phyloP scores from a whole-genome alignment of 2,888 invertebrate genomes.

The Odiellus spinosus region DNA sequence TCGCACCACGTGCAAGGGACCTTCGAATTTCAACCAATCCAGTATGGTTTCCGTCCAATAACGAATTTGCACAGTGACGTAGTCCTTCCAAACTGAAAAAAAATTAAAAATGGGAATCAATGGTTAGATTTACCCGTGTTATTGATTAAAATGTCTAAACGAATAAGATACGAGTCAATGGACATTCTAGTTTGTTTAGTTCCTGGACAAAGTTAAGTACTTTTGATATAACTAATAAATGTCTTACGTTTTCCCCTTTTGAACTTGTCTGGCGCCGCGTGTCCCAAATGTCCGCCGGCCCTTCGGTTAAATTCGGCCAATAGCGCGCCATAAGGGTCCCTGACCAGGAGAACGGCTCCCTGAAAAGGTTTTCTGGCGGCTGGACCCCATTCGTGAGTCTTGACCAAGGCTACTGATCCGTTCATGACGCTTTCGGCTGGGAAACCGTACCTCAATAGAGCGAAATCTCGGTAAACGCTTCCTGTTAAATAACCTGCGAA shows the following conservation, averaged over 20 bases:
- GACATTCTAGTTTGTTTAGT: no score
- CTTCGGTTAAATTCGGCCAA: constrained; percentile 64
- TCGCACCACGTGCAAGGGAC: constrained; percentile 9
- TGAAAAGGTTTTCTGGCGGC: constrained; percentile 42
- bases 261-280: constrained; percentile 39
- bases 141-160: no score
- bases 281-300: constrained; percentile 62
- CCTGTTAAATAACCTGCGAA: constrained; percentile 51
- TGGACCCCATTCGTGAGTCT: constrained; percentile 58
- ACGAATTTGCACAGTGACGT: constrained; percentile 8
- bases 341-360: constrained; percentile 51
- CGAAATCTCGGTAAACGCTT: constrained; percentile 65
- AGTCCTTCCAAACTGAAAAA: constrained; percentile 14
- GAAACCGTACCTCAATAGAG: constrained; percentile 57
- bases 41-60: constrained; percentile 13
- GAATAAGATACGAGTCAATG: no score
- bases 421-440: constrained; percentile 60
- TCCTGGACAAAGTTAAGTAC: no score
- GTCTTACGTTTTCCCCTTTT: constrained; percentile 13
- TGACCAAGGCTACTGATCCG: constrained; percentile 57
- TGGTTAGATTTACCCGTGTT: no score
- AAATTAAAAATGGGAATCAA: neutral
- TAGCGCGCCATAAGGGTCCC: constrained; percentile 39
- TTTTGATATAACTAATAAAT: no score
- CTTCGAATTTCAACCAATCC: constrained; percentile 18